These are phyloP conservation scores for Hepsetus odoe DNA, from an alignment of 2,113 vertebrate genomes.

Conservation along the genomic window DNA sequence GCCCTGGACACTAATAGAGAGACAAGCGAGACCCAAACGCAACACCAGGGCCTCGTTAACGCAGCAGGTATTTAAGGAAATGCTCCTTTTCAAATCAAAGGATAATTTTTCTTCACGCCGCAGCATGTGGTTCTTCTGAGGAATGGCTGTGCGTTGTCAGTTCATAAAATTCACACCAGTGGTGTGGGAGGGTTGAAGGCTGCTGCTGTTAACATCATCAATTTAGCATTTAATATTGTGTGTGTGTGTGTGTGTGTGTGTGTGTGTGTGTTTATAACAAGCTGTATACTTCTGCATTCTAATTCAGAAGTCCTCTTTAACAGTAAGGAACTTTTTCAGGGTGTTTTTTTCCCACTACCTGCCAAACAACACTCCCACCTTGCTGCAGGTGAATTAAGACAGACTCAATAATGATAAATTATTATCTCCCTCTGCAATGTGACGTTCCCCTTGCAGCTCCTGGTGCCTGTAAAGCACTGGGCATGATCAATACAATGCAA, in stretches of 20 bases:
- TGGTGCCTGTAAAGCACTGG: constrained; percentile 55
- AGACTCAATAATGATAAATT: constrained; percentile 70
- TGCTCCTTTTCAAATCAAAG: constrained; percentile 77
- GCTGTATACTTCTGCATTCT: constrained; percentile 63
- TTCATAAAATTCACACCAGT: constrained; percentile 32
- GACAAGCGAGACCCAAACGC: constrained; percentile 63
- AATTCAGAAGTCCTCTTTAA: constrained; percentile 56
- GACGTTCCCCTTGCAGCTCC: constrained; percentile 55
- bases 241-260: constrained; percentile 1
- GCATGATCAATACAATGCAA: constrained; percentile 66
- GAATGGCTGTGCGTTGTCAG: constrained; percentile 49
- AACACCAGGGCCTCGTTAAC: constrained; percentile 71
- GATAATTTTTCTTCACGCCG: constrained; percentile 74
- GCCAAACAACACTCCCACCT: no score
- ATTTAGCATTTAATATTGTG: constrained; percentile 66
- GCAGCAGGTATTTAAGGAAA: constrained; percentile 82
- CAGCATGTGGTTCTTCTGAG: constrained; percentile 52
- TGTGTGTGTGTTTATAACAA: constrained; percentile 32
- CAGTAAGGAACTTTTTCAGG: constrained; percentile 57
- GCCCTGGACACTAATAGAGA: constrained; percentile 76
- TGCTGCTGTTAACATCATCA: constrained; percentile 68
- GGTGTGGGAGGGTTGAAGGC: constrained; percentile 48
- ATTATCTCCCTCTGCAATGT: constrained; percentile 67
- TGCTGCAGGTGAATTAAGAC: constrained; percentile 38
- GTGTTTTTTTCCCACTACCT: no score